Evolutionary conservation across 2,888 invertebrate species (phyloP).

Genomic region (Marronus borbonicus): DNA sequence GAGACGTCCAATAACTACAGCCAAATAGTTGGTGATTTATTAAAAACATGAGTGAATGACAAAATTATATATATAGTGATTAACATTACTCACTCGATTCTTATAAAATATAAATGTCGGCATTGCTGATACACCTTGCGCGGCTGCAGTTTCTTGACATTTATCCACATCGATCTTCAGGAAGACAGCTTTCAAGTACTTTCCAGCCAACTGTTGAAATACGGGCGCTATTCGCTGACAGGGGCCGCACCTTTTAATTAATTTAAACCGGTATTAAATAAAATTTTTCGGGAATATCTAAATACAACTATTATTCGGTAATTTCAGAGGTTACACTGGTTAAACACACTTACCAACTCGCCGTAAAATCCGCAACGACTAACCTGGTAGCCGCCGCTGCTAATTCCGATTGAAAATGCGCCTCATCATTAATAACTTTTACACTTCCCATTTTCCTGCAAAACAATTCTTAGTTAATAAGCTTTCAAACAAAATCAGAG

Average conservation of each 20-base stretch:
- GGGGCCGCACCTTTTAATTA: conserved; percentile 89
- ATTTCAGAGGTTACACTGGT: conserved; percentile 40
- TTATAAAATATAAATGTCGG: conserved; percentile 98
- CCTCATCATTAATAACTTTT: conserved; percentile 80
- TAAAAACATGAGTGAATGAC: background rate
- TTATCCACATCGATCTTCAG: conserved; percentile 96
- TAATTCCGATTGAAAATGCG: conserved; percentile 89
- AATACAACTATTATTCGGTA: background rate
- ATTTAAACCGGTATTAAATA: conserved; percentile 50
- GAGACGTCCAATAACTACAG: no score
- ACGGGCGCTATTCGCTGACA: conserved; percentile 95
- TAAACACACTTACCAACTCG: conserved; percentile 82
- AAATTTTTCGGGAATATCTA: conserved; percentile 12
- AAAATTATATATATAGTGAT: no score
- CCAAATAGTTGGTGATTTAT: background rate
- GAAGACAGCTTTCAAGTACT: conserved; percentile 92
- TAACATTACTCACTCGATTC: conserved; percentile 76
- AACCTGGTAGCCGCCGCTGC: conserved; percentile 88
- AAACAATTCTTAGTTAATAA: background rate
- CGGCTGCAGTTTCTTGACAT: conserved; percentile 89
- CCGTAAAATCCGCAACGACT: conserved; percentile 96
- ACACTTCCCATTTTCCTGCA: conserved; percentile 69
- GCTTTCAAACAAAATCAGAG: no score
- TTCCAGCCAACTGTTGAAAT: conserved; percentile 89
- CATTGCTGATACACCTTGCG: conserved; percentile 95